Percentiles rank a stretch among this genome's conserved stretches.
Evolutionary conservation across 2,888 invertebrate species (phyloP).

Genomic region (Drosophila siamana): DNA sequence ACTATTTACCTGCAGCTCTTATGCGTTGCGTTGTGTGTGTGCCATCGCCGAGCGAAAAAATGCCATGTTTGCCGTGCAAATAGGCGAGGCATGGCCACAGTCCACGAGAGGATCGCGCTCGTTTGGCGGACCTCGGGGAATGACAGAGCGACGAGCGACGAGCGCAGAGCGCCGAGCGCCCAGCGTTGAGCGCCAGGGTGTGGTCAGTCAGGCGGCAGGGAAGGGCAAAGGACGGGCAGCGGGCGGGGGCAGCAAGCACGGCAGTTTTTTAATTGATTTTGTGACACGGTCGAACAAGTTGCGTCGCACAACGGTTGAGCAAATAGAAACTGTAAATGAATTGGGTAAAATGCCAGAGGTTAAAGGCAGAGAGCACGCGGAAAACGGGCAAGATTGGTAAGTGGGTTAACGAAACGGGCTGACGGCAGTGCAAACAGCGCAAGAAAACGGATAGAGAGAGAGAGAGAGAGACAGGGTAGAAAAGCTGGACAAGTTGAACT

Average conservation of each 20-base stretch:
- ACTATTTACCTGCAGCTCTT: constrained; percentile 48
- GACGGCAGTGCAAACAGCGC: background rate
- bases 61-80: constrained; percentile 49
- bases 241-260: background rate
- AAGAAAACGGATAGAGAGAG: background rate
- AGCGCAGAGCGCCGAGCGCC: too few species aligned
- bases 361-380: background rate
- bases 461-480: too few species aligned
- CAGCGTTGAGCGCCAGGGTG: background rate
- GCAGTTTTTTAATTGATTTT: constrained; percentile 69
- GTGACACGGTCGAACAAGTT: constrained; percentile 45
- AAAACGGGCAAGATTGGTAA: background rate
- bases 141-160: too few species aligned
- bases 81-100: constrained; percentile 17
- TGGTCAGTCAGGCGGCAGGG: background rate
- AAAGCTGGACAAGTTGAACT: background rate
- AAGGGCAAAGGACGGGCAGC: background rate
- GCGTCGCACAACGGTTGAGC: constrained; percentile 32
- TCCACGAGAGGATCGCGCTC: constrained; percentile 6
- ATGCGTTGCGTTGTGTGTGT: constrained; percentile 32
- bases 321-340: constrained; percentile 42
- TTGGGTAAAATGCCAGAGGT: constrained; percentile 32
- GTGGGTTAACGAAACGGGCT: background rate
- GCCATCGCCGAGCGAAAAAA: constrained; percentile 6
- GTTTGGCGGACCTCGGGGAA: background rate